A percentile compares a stretch with the other conserved stretches of the same genome.
These are phyloP conservation scores for Eupithecia subfuscata DNA, from an alignment of 2,888 invertebrate species.

Conservation along the genomic window DNA sequence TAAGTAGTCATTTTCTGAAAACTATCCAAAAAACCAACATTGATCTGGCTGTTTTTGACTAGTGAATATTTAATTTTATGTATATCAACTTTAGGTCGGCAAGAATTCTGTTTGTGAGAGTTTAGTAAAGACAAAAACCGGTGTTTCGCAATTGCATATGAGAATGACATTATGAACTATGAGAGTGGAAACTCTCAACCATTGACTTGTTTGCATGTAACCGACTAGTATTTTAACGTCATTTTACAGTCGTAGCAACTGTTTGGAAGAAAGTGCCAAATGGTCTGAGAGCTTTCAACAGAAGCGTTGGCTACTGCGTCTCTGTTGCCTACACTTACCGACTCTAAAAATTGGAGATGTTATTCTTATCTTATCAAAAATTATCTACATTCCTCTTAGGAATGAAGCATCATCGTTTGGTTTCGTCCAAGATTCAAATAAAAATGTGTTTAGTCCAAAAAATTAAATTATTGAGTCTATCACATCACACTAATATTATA, in stretches of 20 bases:
- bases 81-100: slow-evolving; percentile 29
- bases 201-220: slow-evolving; percentile 17
- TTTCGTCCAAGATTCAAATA: no score
- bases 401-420: no score
- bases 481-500: no score
- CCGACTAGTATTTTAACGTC: slow-evolving; percentile 1
- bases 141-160: slow-evolving; percentile 58
- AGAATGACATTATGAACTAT: slow-evolving; percentile 51
- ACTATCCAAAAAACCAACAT: background rate
- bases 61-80: background rate
- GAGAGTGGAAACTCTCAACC: slow-evolving; percentile 37
- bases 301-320: background rate
- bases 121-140: slow-evolving; percentile 57
- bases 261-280: background rate
- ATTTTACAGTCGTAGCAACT: slow-evolving; percentile 9
- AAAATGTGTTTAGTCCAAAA: no score
- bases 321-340: no score
- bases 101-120: slow-evolving; percentile 51
- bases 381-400: background rate
- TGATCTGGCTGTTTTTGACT: background rate
- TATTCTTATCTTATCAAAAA: no score
- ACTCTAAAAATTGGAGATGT: background rate
- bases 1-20: background rate
- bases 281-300: background rate
- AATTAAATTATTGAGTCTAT: no score